A percentile compares a stretch with the other conserved stretches of the same genome.
phyloP scores from a whole-genome alignment of 2,797 vertebrate genomes.

The Tympanoctomys barrerae region DNA sequence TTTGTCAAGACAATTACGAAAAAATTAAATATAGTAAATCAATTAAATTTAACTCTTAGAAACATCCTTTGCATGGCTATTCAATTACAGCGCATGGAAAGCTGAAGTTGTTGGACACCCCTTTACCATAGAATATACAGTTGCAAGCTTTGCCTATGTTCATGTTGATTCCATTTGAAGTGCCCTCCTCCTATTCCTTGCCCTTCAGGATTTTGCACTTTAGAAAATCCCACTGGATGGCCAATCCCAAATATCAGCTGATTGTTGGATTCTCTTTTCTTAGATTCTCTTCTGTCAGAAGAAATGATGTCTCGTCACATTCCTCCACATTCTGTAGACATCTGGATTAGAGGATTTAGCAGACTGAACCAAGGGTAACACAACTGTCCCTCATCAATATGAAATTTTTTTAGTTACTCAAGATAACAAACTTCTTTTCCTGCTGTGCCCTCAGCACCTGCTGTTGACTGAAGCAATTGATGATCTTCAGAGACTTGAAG shows the following conservation, averaged over 20 bases:
- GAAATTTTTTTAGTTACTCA: background rate
- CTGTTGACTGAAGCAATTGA: background rate
- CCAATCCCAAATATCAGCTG: slow-evolving; percentile 23
- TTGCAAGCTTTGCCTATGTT: background rate
- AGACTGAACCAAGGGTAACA: background rate
- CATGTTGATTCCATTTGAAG: background rate
- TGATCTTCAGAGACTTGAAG: background rate
- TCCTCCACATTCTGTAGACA: background rate
- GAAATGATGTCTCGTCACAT: background rate
- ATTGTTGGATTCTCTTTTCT: slow-evolving; percentile 17
- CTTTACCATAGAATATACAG: background rate
- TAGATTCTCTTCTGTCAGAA: background rate
- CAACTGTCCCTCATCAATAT: background rate
- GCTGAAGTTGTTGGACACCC: background rate
- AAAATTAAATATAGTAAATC: background rate
- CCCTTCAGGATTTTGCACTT: background rate
- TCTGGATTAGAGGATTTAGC: background rate
- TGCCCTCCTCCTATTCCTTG: background rate
- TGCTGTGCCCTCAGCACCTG: background rate
- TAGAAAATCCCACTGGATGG: slow-evolving; percentile 31
- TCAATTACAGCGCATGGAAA: background rate
- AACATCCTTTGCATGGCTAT: background rate
- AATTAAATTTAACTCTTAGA: background rate
- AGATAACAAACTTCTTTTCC: background rate
- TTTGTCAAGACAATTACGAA: background rate